Base-by-base conservation (phyloP, 1,140 invertebrate genomes). In the Trichonephila clavata region DNA sequence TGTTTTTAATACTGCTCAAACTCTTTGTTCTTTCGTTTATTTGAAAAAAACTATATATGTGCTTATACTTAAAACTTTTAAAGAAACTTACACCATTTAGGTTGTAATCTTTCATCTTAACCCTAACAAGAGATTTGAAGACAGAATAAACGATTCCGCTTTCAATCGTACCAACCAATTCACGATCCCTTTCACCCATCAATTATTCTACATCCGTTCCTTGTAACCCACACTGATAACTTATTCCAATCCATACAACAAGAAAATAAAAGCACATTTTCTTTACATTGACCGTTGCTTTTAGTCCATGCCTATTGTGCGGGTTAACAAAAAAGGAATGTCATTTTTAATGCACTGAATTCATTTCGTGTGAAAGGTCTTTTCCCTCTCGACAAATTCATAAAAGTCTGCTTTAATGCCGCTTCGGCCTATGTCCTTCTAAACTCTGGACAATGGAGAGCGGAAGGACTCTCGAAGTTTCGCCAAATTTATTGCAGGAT, bases 351-450 rank as follows among this genome's bases (percentile, higher is more conserved):
- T 13, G 27, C 16, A 18, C 32, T 14, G 71, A 77, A 77, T 77
- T 77, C 32, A 32, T 18, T 39, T 77, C 71, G 71, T 77, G 32
- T 77, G 71, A 77, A 77, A 77, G 32, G 27, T 18, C 71, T 32
- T 77, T 77, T 32, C 71, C 24, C 14, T 8, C 71, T 39, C 71
- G 18, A 32, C 32, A 77, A 77, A 77, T 77, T 77, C 71, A 77
- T 77, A 77, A 77, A 77, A 77, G 18, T 77, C 32, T 27, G 27
- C 71, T 77, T 77, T 77, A 77, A 77, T 77, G 71, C 27, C 27
- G 71, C 18, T 32, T 77, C 18, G 4, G 14, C 27, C 18, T 32
- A 13, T 77, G 71, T 77, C 27, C 32, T 77, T 77, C 13, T 27
- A 6, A 39, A 39, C 7, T 32, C 71, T 77, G 71, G 71, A 77